A percentile compares a stretch with the other conserved stretches of the same genome.
Conservation (phyloP, 2,113 vertebrate species). For the Talpa occidentalis region DNA sequence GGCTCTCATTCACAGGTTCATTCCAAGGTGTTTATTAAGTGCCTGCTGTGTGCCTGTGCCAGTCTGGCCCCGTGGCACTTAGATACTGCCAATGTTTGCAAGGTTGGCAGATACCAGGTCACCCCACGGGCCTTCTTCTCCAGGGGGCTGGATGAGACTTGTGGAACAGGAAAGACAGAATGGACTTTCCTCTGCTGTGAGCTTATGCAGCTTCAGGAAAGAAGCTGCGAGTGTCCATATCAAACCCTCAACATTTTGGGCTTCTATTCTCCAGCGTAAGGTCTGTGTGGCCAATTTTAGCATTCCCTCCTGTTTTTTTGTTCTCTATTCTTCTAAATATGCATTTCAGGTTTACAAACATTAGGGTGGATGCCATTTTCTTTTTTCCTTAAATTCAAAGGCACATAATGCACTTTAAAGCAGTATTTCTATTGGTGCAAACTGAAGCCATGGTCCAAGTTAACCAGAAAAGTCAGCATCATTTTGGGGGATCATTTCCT, state of each 20-base stretch:
- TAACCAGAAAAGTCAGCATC: too few species aligned
- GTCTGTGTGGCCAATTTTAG: not conserved
- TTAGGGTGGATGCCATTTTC: not conserved
- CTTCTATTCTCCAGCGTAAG: not conserved
- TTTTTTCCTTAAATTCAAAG: not conserved
- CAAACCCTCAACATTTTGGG: fast-evolving
- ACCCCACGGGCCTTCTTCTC: not conserved
- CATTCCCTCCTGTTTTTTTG: not conserved
- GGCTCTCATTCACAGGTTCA: not conserved
- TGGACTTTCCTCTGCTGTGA: not conserved
- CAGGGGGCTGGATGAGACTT: not conserved
- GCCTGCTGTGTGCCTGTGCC: not conserved
- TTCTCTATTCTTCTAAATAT: not conserved
- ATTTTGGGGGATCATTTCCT: not conserved
- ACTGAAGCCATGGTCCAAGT: not conserved
- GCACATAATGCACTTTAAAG: not conserved
- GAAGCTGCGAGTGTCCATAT: fast-evolving
- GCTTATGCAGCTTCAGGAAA: not conserved
- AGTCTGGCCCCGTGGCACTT: not conserved
- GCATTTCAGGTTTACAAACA: not conserved
- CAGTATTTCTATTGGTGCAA: not conserved
- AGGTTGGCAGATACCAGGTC: too few species aligned
- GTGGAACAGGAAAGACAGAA: not conserved
- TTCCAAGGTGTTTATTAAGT: not conserved
- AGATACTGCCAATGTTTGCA: not conserved